phyloP scores from a whole-genome alignment of 2,113 vertebrate genomes.

The Morone chrysops region DNA sequence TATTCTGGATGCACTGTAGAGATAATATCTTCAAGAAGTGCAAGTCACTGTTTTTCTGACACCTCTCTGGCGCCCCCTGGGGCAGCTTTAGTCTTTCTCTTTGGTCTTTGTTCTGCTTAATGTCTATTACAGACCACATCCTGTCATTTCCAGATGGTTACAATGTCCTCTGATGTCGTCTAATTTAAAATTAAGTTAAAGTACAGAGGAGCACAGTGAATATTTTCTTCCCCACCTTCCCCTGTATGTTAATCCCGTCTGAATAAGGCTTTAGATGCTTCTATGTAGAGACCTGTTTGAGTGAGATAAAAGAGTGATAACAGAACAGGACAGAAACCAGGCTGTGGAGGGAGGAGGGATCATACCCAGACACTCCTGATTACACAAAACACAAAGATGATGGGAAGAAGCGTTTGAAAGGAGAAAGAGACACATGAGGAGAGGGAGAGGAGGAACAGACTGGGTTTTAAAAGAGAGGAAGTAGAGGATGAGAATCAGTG shows the following conservation, averaged over 20 bases:
- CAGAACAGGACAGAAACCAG: neutral
- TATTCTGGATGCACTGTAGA: no score
- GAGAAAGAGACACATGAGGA: neutral
- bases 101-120: neutral
- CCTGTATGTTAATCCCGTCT: neutral
- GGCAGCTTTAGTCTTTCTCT: neutral
- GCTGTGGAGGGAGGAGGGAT: neutral
- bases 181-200: no score
- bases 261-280: neutral
- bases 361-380: neutral
- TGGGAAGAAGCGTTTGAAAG: neutral
- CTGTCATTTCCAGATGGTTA: neutral
- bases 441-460: neutral
- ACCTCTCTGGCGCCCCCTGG: neutral
- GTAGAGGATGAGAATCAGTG: neutral
- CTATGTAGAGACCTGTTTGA: neutral
- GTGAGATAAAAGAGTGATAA: neutral
- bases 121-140: neutral
- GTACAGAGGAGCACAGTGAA: neutral
- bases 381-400: neutral
- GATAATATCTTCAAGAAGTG: no score
- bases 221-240: neutral
- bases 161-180: no score
- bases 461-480: neutral
- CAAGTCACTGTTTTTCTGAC: neutral